These are phyloP conservation scores for Griposia aprilina DNA, from an alignment of 2,888 invertebrate species.

Conservation along the genomic window DNA sequence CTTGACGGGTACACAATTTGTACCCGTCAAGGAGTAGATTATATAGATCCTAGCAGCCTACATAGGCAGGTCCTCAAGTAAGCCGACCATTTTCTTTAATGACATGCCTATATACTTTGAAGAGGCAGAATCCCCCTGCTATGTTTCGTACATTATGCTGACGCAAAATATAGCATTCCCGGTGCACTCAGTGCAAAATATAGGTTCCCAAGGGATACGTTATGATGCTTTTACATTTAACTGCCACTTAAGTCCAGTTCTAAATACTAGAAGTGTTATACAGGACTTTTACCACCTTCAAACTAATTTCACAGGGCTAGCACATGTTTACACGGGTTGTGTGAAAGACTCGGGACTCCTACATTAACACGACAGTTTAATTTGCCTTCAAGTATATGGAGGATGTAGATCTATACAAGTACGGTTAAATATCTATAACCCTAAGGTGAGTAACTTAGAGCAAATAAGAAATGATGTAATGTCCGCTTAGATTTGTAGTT, in stretches of 20 bases:
- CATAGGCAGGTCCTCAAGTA: constrained; percentile 12
- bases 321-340: background rate
- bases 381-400: background rate
- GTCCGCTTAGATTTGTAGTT: constrained; percentile 19
- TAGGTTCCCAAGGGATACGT: background rate
- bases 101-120: constrained; percentile 9
- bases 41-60: constrained; percentile 17
- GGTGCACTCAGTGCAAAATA: constrained; percentile 11
- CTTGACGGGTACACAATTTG: constrained; percentile 62
- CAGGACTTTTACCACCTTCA: background rate
- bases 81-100: constrained; percentile 50
- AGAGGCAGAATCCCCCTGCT: background rate
- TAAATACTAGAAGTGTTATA: background rate
- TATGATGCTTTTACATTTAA: background rate
- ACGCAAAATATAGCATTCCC: constrained; percentile 9
- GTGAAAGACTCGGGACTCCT: background rate
- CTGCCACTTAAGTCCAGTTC: background rate
- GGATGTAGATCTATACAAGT: background rate
- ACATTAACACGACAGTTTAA: background rate
- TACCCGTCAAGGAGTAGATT: no score
- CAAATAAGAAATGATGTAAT: constrained; percentile 33
- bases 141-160: background rate
- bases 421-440: constrained; percentile 3
- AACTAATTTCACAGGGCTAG: background rate
- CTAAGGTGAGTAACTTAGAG: constrained; percentile 3